Percentiles rank a stretch among this genome's conserved stretches.
Conservation (phyloP, 2,888 invertebrate genomes). For the Nemotelus pantherinus region DNA sequence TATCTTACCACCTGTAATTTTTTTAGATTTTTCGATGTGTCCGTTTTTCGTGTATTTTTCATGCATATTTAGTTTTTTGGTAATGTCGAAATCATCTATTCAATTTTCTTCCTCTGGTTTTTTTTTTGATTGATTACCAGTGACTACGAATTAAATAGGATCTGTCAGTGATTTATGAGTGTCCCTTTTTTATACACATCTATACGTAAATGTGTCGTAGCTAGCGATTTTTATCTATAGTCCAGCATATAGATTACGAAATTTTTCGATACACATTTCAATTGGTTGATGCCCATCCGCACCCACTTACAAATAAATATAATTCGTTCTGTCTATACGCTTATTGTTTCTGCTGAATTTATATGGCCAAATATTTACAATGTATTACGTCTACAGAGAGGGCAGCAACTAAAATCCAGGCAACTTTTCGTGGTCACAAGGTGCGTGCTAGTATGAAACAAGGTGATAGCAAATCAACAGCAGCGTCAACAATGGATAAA, state of each 20-base stretch:
- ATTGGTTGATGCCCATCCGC: too few species aligned
- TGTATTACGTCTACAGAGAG: constrained; percentile 57
- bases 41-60: neutral
- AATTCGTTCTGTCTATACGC: too few species aligned
- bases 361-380: neutral
- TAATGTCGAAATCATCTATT: neutral
- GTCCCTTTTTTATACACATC: neutral
- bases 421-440: constrained; percentile 85
- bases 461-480: constrained; percentile 60
- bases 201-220: too few species aligned
- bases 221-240: neutral
- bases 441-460: constrained; percentile 81
- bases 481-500: constrained; percentile 49
- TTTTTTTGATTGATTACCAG: constrained; percentile 1
- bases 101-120: neutral
- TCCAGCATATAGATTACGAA: neutral
- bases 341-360: too few species aligned
- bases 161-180: constrained; percentile 6
- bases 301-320: too few species aligned
- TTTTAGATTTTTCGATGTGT: neutral
- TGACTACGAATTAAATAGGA: constrained; percentile 25
- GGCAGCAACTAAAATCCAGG: constrained; percentile 90
- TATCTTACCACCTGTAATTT: too few species aligned
- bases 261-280: too few species aligned
- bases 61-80: neutral